Evolutionary conservation across 92 coral and sea anemone species (phyloP).

Genomic region (Heteractis magnifica): DNA sequence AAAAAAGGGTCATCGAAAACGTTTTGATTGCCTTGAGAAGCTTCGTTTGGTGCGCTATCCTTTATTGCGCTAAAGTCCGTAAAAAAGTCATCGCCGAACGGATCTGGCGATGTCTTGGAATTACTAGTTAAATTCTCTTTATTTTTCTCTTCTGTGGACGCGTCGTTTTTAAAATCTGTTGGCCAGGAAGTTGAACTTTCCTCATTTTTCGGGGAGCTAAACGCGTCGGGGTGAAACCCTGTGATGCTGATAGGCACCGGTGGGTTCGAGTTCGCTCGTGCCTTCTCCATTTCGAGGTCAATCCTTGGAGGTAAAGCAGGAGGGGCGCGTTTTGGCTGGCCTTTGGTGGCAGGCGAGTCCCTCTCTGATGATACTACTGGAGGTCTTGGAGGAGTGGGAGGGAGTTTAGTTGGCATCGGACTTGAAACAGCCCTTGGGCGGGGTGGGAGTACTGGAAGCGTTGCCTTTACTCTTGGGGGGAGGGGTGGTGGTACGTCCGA

Average conservation of each 20-base stretch:
- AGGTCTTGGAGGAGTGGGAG: slow-evolving; percentile 48
- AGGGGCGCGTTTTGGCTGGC: slow-evolving; percentile 61
- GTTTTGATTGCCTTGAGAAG: neutral
- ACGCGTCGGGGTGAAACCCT: slow-evolving; percentile 41
- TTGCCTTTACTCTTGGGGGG: slow-evolving; percentile 80
- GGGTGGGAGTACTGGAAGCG: slow-evolving; percentile 94
- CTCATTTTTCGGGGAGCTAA: slow-evolving; percentile 11
- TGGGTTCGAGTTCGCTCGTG: neutral
- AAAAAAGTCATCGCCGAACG: slow-evolving; percentile 75
- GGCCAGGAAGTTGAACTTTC: slow-evolving; percentile 47
- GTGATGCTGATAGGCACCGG: neutral
- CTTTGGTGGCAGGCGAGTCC: slow-evolving; percentile 35
- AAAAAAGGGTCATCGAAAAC: slow-evolving; percentile 25
- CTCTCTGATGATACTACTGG: slow-evolving; percentile 28
- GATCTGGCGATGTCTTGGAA: slow-evolving; percentile 50
- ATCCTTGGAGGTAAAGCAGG: slow-evolving; percentile 93
- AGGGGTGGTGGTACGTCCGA: slow-evolving; percentile 93
- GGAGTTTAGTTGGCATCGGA: slow-evolving; percentile 21
- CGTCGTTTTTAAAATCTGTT: neutral
- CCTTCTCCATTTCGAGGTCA: slow-evolving; percentile 62
- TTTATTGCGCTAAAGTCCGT: slow-evolving; percentile 55
- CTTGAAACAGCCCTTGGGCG: slow-evolving; percentile 61
- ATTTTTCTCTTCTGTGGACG: neutral
- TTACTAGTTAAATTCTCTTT: slow-evolving; percentile 1
- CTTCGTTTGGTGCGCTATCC: slow-evolving; percentile 4